Evolutionary conservation across 1,140 invertebrate species (phyloP).

Genomic region (Pollicipes pollicipes): DNA sequence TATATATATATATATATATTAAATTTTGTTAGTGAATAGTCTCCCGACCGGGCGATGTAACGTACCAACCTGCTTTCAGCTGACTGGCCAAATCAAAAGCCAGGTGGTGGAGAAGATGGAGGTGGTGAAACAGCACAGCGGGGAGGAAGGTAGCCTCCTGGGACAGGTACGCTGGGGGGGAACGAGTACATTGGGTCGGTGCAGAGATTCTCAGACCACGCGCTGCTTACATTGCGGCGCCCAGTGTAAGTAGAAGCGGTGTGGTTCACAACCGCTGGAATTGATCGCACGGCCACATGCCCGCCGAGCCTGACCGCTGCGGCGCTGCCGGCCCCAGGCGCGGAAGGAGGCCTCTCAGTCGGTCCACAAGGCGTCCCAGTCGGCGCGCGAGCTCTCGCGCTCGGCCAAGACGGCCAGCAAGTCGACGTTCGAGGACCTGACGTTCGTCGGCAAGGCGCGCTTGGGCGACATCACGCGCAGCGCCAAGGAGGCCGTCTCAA

Average conservation of each 20-base stretch:
- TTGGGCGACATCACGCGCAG: slow-evolving; percentile 76
- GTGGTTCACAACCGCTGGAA: no score
- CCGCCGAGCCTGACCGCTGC: no score
- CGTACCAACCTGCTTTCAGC: no score
- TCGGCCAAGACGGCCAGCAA: slow-evolving; percentile 42
- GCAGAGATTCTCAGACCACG: no score
- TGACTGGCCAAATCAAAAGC: slow-evolving; percentile 21
- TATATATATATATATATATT: no score
- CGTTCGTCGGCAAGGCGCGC: slow-evolving; percentile 67
- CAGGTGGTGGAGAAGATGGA: slow-evolving; percentile 23
- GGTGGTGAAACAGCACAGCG: slow-evolving; percentile 22
- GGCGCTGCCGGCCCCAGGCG: background rate
- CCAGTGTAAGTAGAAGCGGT: no score
- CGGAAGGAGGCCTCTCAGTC: slow-evolving; percentile 15
- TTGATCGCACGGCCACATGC: no score
- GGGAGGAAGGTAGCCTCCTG: slow-evolving; percentile 21
- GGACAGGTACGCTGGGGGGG: no score
- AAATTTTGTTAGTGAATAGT: no score
- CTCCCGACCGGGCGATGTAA: no score
- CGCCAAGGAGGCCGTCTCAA: slow-evolving; percentile 57
- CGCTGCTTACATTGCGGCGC: no score
- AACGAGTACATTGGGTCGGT: no score
- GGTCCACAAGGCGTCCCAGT: background rate
- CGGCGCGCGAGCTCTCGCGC: background rate
- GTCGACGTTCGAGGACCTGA: slow-evolving; percentile 68